Evolutionary conservation across 2,888 invertebrate genomes (phyloP), one percentile per base, ranked within the genome.

Genomic region (Microdon myrmicae): DNA sequence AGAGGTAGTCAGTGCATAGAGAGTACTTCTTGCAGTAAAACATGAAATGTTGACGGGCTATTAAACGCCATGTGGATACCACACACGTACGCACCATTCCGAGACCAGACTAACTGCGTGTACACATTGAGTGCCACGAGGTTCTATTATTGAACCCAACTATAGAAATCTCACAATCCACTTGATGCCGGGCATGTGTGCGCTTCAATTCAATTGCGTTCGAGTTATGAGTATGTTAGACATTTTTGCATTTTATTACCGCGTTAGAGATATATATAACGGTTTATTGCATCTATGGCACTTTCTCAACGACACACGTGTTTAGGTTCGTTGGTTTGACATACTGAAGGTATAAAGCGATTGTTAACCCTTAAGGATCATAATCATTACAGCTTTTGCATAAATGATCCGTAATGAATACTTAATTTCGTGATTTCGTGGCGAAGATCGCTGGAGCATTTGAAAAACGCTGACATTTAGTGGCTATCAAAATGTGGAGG

Each of bases 31-130:
- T 51, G 51, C 43, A 47, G 51, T 58, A 53, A 58, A 58, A 58
- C 51, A 53, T 58, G 47, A 64, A 64, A 51, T 43, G 47, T 58
- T 64, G 64, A 58, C 51, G 51, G 47, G 47, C 64, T 64, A 64
- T 64, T 64, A 64, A 64, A 58, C 58, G 58, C 58, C 64, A 64
- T 64, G 58, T 64, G 64, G 64, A 64, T 64, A 7, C 64, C 64
- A 64, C 58, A 64, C 64, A 64, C 45, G 64, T 47, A 43, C 39
- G 41, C 37, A 47, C 8, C 14, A 7, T 14, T 23, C 17, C 23
- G 9, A 5, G 25, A 7, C 19, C 14, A 12, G 8, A 26, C 29
- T 17, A 38, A n/a, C 48, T 41, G 26, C 34, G 44, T 39, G 51
- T 51, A 58, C 38, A 38, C 37, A 4, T 25, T n/a, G 19, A 31